Evolutionary conservation across 2,113 vertebrate species (phyloP), one percentile per base, ranked within the genome.

Genomic region (Psammodynastes pulverulentus): DNA sequence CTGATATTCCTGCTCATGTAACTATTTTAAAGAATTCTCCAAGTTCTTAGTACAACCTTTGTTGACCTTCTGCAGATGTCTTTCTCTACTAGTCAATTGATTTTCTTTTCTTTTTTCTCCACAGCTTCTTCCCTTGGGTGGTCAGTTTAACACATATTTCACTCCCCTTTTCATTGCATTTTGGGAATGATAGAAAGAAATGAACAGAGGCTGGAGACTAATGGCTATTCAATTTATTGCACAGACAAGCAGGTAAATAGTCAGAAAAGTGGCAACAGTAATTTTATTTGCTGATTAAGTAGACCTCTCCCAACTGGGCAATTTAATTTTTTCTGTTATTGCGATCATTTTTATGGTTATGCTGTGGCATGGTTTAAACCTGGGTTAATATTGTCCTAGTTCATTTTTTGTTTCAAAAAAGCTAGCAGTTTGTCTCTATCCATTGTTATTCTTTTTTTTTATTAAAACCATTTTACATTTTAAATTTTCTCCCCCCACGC

Each of bases 31-130:
- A 92, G 91, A 94, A 93, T 94, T 79, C 46, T 84, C 26, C 4
- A 88, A 87, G 89, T 84, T 92, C 90, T 89, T 84, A 39, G 53
- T 89, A 84, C 3, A 84, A 3, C 29, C 29, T 92, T 94, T 21
- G 79, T 84, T 95, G 94, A 95, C 91, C 93, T 95, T 97, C 94
- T 93, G 10, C 89, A 95, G 93, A 94, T 93, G 58, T 19, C 3
- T 26, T 13, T 15, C 90, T 92, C 24, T 94, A 49, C 48, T 53
- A 92, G 51, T 46, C 88, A 87, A 91, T 52, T 88, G n/a, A 91
- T 93, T 93, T 94, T 9, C 94, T 53, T 23, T 43, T 26, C n/a
- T 89, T 45, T 45, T 89, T 89, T 89, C 39, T 24, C 13, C 39
- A 26, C 9, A 46, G 45, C 91, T 84, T 45, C 2, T 52, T 94